Evolutionary conservation across 2,797 vertebrate species (phyloP), one percentile per base, ranked within the genome.

Genomic region (Pseudotriccus pelzelni): DNA sequence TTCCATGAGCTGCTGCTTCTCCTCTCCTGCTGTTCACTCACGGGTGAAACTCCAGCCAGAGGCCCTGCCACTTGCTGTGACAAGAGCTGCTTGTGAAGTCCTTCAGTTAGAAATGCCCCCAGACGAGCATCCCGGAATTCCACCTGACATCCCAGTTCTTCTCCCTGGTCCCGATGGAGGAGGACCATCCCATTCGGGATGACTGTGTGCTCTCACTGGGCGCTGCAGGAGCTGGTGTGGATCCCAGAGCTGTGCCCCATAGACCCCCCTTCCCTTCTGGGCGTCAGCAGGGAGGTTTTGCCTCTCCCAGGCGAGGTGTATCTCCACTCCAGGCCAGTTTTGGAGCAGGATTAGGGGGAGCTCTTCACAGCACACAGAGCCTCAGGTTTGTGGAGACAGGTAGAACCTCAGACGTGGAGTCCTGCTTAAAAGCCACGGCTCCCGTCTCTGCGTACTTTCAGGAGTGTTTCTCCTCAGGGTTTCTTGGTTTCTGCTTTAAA

Each of bases 281-380:
- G 52, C 50, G 5, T 7, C 52, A 27, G n/a, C 5, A 4, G 1
- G 14, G 66, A 17, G 49, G 22, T 41, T 25, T 34, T 27, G 32
- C 28, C 44, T 70, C 66, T 75, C 49, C 24, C 0, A 0, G 2
- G 11, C 0, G 4, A 46, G 12, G 10, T 22, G 18, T 8, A 2
- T 49, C 69, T 75, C 53, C 3, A 2, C 34, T 41, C 34, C 16
- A 19, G 14, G 34, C 2, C 52, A 5, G 12, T 7, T 49, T 20
- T 69, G 75, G 64, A 68, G 60, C 52, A 66, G 84, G 41, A 12
- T 30, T 14, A 6, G 24, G n/a, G 34, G 24, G 11, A 4, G 62
- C 3, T 60, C 68, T 62, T 30, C 20, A 5, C 1, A 4, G 82
- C 59, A 9, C 52, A 1, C 13, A 19, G n/a, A 47, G 44, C 52